These are phyloP conservation scores for Siniperca obscura DNA, from an alignment of 2,797 vertebrate genomes.

Conservation along the genomic window DNA sequence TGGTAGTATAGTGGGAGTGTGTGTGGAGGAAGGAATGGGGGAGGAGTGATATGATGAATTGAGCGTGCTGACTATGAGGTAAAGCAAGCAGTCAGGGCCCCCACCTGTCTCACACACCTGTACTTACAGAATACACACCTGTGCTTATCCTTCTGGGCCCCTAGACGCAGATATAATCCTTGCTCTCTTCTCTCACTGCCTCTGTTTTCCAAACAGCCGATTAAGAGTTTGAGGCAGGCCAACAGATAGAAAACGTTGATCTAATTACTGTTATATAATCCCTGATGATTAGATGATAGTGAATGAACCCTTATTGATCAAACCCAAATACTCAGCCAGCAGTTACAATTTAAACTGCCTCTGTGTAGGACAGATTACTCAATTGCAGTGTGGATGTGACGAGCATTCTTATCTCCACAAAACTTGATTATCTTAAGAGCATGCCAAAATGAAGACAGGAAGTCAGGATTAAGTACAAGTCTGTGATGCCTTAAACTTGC, in stretches of 20 bases:
- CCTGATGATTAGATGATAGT: conserved; percentile 50
- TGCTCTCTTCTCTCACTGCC: conserved; percentile 33
- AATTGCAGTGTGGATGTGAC: conserved; percentile 37
- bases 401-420: conserved; percentile 40
- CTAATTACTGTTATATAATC: conserved; percentile 61
- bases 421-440: conserved; percentile 57
- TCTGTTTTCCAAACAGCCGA: conserved; percentile 63
- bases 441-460: conserved; percentile 32
- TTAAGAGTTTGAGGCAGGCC: conserved; percentile 49
- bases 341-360: conserved; percentile 15
- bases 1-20: conserved; percentile 34
- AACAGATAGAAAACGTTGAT: conserved; percentile 44
- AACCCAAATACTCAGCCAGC: conserved; percentile 18
- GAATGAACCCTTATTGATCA: conserved; percentile 60
- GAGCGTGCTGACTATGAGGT: conserved; percentile 55
- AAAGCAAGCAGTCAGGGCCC: conserved; percentile 56
- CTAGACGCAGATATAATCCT: conserved; percentile 48
- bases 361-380: conserved; percentile 32
- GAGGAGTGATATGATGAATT: conserved; percentile 67
- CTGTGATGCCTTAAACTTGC: conserved; percentile 37
- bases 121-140: conserved; percentile 77
- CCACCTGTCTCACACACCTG: conserved; percentile 82
- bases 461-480: conserved; percentile 37
- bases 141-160: conserved; percentile 60
- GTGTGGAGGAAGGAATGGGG: conserved; percentile 35